These are phyloP conservation scores for Reinhardtius hippoglossoides DNA, from an alignment of 2,113 vertebrate species.

Conservation along the genomic window DNA sequence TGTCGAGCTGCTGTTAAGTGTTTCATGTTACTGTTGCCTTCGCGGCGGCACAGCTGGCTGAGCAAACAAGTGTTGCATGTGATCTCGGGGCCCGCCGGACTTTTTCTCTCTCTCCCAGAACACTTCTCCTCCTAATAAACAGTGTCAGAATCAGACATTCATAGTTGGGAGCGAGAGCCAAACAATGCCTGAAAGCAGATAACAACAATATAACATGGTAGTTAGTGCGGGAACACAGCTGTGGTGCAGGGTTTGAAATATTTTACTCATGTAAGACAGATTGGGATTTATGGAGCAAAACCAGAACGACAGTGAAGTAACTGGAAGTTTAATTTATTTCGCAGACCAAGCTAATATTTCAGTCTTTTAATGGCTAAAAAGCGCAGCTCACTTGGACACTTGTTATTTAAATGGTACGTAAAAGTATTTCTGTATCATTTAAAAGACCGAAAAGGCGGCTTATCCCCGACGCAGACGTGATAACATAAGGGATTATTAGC, in stretches of 20 bases:
- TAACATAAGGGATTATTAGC: constrained; percentile 62
- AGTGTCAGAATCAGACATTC: constrained; percentile 30
- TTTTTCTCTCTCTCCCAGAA: constrained; percentile 13
- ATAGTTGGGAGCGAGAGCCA: neutral
- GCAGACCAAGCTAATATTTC: neutral
- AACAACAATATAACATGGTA: neutral
- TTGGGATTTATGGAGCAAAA: neutral
- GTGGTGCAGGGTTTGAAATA: neutral
- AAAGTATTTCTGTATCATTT: constrained; percentile 15
- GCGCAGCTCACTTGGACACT: neutral
- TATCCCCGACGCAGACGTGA: constrained; percentile 53
- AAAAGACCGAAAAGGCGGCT: constrained; percentile 40
- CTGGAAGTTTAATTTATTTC: neutral
- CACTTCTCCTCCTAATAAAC: constrained; percentile 33
- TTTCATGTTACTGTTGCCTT: constrained; percentile 74
- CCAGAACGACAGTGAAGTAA: neutral
- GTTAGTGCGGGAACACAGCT: constrained; percentile 12
- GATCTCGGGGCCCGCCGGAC: constrained; percentile 39
- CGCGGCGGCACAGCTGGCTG: constrained; percentile 59
- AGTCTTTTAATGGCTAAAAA: neutral
- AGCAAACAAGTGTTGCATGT: constrained; percentile 64
- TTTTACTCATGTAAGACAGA: neutral
- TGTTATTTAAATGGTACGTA: constrained; percentile 9
- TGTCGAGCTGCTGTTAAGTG: constrained; percentile 77
- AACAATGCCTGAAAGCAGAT: constrained; percentile 18